A percentile compares a stretch with the other conserved stretches of the same genome.
Conservation (phyloP, 2,797 vertebrate genomes). For the Hydrophis major region DNA sequence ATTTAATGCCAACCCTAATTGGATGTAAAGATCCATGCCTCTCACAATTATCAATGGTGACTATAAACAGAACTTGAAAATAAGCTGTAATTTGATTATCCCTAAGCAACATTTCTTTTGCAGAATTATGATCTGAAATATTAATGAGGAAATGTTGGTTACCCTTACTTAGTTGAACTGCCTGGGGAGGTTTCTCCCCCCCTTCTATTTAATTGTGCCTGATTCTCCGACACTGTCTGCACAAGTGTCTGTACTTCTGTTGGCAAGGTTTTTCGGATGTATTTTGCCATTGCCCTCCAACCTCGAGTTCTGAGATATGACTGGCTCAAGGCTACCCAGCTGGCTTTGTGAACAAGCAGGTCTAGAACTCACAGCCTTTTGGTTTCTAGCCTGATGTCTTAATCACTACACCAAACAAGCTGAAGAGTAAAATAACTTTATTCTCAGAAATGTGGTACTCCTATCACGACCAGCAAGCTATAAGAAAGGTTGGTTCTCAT, state of each 20-base stretch:
- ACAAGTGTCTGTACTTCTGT: background rate
- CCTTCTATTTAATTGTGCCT: background rate
- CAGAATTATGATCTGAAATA: background rate
- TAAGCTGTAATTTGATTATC: background rate
- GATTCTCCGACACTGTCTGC: background rate
- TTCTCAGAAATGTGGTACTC: background rate
- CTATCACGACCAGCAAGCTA: background rate
- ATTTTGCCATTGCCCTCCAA: background rate
- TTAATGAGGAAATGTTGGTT: background rate
- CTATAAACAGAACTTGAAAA: background rate
- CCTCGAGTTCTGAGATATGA: background rate
- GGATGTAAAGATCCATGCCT: background rate
- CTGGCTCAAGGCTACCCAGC: background rate
- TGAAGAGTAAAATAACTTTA: background rate
- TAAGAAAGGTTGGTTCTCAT: background rate
- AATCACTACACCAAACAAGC: background rate
- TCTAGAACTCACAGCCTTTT: background rate
- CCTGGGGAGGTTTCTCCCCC: background rate
- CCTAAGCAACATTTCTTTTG: background rate
- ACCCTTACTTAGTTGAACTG: background rate
- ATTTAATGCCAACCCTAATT: background rate
- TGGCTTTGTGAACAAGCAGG: background rate
- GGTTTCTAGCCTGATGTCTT: background rate
- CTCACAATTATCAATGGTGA: background rate
- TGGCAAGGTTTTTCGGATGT: background rate